Evolutionary conservation across 2,113 vertebrate species (phyloP), one percentile per base, ranked within the genome.

Genomic region (Cavia aperea): DNA sequence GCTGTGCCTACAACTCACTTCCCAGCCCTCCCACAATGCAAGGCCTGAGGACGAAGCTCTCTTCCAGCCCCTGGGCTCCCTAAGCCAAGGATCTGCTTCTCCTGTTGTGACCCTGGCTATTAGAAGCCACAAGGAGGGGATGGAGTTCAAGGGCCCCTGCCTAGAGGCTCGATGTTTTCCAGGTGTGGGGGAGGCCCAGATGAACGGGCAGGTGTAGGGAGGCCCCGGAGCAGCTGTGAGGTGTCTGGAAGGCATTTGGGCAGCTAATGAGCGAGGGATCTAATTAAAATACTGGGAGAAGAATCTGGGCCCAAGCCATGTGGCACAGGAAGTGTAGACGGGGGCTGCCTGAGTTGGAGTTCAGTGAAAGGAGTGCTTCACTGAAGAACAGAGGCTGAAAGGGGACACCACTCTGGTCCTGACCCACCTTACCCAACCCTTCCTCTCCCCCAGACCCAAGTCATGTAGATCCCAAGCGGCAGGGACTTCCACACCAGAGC

Each of bases 151-250:
- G 83, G 81, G 95, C 95, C 19, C 33, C 75, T 87, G 83, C 1
- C 46, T 96, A 91, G 94, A 97, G 96, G 90, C 86, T 72, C 94
- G 46, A 97, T 97, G 96, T 96, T 95, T 98, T 97, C 97, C 98
- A 98, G 97, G 97, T 97, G 97, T 88, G 21, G 89, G 95, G 86
- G 83, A 92, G 91, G 92, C 94, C 96, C 95, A 96, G 96, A 63
- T 93, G 97, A 96, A 89, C 43, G 0, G 90, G 96, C 97, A 96
- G 97, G 92, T 97, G 63, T 93, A 89, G 94, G 33, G 86, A 66
- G 85, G 94, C 86, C 84, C 39, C 39, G 21, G 94, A 82, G 95
- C 90, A 89, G 93, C 39, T 81, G 86, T 86, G 94, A 95, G 85
- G 81, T 94, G 87, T 95, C 96, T 97, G 96, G 95, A 96, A 96